A percentile compares a stretch with the other conserved stretches of the same genome.
These are phyloP conservation scores for Drosophila austrosaltans DNA, from an alignment of 2,888 invertebrate genomes.

Conservation along the genomic window DNA sequence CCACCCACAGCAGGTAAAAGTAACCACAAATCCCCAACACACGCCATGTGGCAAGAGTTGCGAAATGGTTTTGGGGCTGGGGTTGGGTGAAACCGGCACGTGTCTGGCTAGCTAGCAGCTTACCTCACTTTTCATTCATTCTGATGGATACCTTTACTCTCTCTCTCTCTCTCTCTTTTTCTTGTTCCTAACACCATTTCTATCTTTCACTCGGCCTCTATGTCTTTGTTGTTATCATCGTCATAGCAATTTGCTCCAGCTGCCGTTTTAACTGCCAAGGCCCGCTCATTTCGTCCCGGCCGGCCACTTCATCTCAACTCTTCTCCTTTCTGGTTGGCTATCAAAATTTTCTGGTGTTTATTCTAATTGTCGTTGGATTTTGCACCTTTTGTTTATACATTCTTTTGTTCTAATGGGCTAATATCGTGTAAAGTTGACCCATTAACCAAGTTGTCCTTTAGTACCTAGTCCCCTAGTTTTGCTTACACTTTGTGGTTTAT, in stretches of 20 bases:
- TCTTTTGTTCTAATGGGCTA: constrained; percentile 24
- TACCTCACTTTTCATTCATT: constrained; percentile 11
- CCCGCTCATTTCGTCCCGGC: not conserved
- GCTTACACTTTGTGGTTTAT: not conserved
- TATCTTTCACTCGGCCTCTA: constrained; percentile 11
- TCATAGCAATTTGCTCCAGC: constrained; percentile 5
- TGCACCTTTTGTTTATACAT: constrained; percentile 31
- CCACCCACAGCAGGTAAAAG: constrained; percentile 15
- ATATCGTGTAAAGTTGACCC: constrained; percentile 35
- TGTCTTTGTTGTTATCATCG: not conserved
- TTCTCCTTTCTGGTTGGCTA: constrained; percentile 41
- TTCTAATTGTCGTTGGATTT: constrained; percentile 19
- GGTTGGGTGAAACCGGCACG: constrained; percentile 19
- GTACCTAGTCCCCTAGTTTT: constrained; percentile 13
- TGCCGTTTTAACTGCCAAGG: not conserved
- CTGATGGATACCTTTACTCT: not conserved
- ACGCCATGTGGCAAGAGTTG: constrained; percentile 34
- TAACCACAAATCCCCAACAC: constrained; percentile 70
- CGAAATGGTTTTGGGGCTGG: not conserved
- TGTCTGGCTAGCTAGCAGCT: constrained; percentile 34
- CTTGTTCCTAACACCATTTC: not conserved
- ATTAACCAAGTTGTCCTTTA: constrained; percentile 27
- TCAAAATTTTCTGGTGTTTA: constrained; percentile 36
- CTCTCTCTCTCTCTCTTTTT: not conserved
- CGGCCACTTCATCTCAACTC: not conserved